phyloP scores from a whole-genome alignment of 2,888 invertebrate species.

The Callinectes sapidus region DNA sequence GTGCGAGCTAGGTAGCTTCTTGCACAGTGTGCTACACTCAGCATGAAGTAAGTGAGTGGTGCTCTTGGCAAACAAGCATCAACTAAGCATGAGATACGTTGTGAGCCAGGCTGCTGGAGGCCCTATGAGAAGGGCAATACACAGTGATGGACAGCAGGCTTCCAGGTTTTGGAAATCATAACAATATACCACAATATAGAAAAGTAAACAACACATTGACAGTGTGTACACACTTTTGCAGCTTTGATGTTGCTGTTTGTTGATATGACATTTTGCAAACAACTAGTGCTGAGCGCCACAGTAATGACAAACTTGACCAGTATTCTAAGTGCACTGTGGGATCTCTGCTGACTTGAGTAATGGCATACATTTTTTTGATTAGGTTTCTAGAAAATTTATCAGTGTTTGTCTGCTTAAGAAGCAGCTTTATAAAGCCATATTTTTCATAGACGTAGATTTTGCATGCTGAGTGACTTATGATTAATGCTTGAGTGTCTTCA shows the following conservation, averaged over 20 bases:
- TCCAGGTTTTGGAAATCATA: neutral
- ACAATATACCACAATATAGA: slow-evolving; percentile 42
- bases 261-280: slow-evolving; percentile 46
- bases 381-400: slow-evolving; percentile 52
- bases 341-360: slow-evolving; percentile 48
- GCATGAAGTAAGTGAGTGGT: slow-evolving; percentile 54
- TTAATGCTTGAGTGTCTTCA: slow-evolving; percentile 46
- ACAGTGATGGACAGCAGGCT: slow-evolving; percentile 27
- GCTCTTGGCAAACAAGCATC: slow-evolving; percentile 58
- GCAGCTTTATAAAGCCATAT: slow-evolving; percentile 48
- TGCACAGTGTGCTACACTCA: slow-evolving; percentile 61
- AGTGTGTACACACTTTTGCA: slow-evolving; percentile 48
- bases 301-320: slow-evolving; percentile 38
- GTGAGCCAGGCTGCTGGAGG: slow-evolving; percentile 14
- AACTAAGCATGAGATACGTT: slow-evolving; percentile 41
- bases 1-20: slow-evolving; percentile 38
- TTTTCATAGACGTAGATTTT: slow-evolving; percentile 60
- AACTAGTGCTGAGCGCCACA: slow-evolving; percentile 46
- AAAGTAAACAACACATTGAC: slow-evolving; percentile 42
- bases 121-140: neutral
- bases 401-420: slow-evolving; percentile 53
- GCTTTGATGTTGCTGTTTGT: slow-evolving; percentile 49
- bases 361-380: slow-evolving; percentile 51
- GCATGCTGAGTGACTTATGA: slow-evolving; percentile 64
- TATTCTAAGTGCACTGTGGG: slow-evolving; percentile 43